Evolutionary conservation across 1,140 invertebrate species (phyloP).

Genomic region (Dryas iulia): DNA sequence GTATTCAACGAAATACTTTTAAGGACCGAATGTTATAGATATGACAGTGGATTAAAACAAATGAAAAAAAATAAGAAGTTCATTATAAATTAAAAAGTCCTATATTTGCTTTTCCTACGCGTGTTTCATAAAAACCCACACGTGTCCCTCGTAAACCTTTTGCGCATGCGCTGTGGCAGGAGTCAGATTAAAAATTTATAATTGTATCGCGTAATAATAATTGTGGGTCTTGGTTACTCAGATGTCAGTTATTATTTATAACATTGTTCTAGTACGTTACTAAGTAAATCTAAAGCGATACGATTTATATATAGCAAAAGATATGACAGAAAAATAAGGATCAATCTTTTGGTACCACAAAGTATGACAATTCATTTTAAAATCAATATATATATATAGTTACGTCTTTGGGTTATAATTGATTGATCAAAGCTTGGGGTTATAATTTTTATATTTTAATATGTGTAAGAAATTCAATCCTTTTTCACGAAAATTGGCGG

Average conservation of each 20-base stretch:
- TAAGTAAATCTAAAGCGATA: background rate
- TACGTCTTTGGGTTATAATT: no score
- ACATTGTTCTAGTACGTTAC: background rate
- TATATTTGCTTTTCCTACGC: background rate
- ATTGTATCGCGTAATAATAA: background rate
- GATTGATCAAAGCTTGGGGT: no score
- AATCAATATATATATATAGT: conserved; percentile 8
- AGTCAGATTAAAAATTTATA: background rate
- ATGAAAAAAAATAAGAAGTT: background rate
- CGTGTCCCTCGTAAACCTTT: conserved; percentile 1
- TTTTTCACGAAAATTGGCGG: no score
- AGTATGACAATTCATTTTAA: conserved; percentile 2
- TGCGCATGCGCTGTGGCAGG: background rate
- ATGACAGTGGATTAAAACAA: background rate
- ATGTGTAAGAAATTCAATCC: no score
- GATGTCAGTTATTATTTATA: background rate
- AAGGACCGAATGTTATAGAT: background rate
- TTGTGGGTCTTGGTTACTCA: background rate
- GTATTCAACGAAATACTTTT: background rate
- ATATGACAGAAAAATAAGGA: background rate
- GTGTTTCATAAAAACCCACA: background rate
- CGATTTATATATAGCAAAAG: background rate
- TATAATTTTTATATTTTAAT: no score
- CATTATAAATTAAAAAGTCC: background rate
- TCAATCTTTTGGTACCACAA: background rate